Conservation (phyloP, 2,888 invertebrate genomes). For the Euspilapteryx auroguttella region DNA sequence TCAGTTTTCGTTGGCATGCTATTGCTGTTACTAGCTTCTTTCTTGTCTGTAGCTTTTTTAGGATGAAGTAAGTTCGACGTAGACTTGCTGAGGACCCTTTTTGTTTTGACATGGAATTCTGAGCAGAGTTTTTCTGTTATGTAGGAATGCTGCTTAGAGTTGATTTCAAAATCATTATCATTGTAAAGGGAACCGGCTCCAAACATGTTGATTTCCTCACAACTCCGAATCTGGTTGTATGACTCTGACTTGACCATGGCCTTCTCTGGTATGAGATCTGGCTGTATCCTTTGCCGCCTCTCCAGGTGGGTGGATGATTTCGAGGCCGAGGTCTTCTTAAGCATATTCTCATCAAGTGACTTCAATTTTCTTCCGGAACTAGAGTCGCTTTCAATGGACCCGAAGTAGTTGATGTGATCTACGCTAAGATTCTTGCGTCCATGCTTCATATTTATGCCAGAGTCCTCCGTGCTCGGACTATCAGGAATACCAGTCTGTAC, state of each 20-base stretch:
- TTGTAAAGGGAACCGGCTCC: conserved; percentile 58
- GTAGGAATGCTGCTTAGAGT: conserved; percentile 63
- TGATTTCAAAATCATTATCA: conserved; percentile 57
- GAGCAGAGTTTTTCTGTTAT: conserved; percentile 71
- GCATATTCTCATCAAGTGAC: conserved; percentile 51
- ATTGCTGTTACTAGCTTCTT: conserved; percentile 48
- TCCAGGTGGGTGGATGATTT: conserved; percentile 50
- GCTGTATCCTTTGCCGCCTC: conserved; percentile 53
- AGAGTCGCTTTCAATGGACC: conserved; percentile 52
- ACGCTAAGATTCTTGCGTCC: conserved; percentile 51
- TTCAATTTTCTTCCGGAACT: conserved; percentile 51
- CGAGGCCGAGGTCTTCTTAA: conserved; percentile 43
- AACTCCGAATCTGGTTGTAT: conserved; percentile 54
- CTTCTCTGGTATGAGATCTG: conserved; percentile 53
- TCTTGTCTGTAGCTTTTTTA: conserved; percentile 54
- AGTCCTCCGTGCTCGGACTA: conserved; percentile 37
- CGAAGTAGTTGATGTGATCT: conserved; percentile 54
- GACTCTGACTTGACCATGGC: conserved; percentile 50
- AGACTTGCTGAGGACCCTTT: conserved; percentile 64
- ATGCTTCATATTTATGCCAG: conserved; percentile 45
- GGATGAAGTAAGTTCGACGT: conserved; percentile 65
- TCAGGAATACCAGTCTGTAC: conserved; percentile 56
- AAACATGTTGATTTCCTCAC: conserved; percentile 58
- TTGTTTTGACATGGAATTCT: conserved; percentile 73
- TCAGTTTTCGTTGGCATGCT: conserved; percentile 56